Base-by-base conservation (phyloP, 1,140 invertebrate species). In the Coenobita brevimanus region DNA sequence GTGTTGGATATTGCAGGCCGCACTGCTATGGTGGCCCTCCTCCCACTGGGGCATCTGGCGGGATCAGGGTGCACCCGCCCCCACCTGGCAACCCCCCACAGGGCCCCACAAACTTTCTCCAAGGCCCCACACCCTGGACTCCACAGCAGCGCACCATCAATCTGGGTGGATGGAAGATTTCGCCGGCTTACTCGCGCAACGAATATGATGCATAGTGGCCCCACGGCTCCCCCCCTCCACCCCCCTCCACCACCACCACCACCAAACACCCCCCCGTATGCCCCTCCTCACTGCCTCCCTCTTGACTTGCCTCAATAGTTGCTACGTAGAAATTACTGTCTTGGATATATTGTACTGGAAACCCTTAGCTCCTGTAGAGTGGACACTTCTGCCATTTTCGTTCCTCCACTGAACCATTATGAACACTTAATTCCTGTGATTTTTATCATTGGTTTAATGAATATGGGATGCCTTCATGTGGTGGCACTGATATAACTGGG, bases 141-240 rank as follows among this genome's bases (percentile, higher is more conserved):
- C 80, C 86, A 60, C 57, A 73, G 54, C 86, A 88, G 71, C 86
- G 86, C 80, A 88, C 86, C 86, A 88, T 88, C 86, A 88, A 88
- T 82, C 79, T 88, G 71, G 86, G 86, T 57, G 86, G 86, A 67
- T 88, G 86, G 86, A 88, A 88, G 86, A 88, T 88, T 54, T 88
- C 86, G 2, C 86, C 79, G 67, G 86, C 86, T 69, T 88, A 88
- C 80, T 88, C 86, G 46, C 86, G 86, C 78, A 79, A 88, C 71
- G 86, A 88, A 88, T 88, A 88, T 54, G 86, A 88, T 88, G 86
- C 86, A 80, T 88, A 88, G 86, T 82, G 86, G 86, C 69, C 79
- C 81, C 50, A 62, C 84, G 64, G 64, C 17, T 8, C 46, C 69
- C 76, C 78, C 46, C 80, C 84, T 71, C 64, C 76, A 87, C 84